Evolutionary conservation across 2,797 vertebrate species (phyloP), one percentile per base, ranked within the genome.

Genomic region (Myoxocephalus aenaeus): DNA sequence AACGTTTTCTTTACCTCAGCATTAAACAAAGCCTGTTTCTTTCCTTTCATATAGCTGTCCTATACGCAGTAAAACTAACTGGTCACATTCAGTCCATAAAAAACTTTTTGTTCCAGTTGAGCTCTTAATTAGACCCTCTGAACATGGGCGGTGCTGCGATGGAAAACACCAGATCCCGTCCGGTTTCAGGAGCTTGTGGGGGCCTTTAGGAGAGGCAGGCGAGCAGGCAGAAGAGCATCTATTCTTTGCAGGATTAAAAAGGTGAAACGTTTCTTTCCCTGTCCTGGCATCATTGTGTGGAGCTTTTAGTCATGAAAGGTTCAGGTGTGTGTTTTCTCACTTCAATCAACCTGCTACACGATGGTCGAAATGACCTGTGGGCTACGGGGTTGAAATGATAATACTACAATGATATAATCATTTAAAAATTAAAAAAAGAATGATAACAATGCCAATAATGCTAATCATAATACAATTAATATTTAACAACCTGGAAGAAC

Each of bases 1-100:
- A 87, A 77, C 17, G 53, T 36, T 42, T 62, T 63, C 64, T 79
- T 61, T 62, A 68, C 59, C 48, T 59, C 80, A 79, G 42, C 20
- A 32, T 81, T 53, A 29, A 85, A 86, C 84, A 87, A 88, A 90
- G 85, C 58, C 75, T 87, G 84, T 90, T 82, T 80, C 58, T 63
- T 83, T 68, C 25, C 50, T 62, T 15, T 1, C 29, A 78, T 18
- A 36, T 22, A n/a, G 61, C 64, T 70, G 46, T 65, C 67, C 58
- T 53, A 18, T 0, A 17, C 1, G 1, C 77, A 82, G 68, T 80
- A 29, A 82, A 87, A 83, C 65, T 50, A 40, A 59, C 51, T 42
- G 27, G 38, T 59, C 50, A 72, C 56, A 80, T 80, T 70, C 17
- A 65, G 51, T 20, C 38, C 42, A 58, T 70, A 63, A 27, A 70